phyloP scores from a whole-genome alignment of 2,113 vertebrate species.

The Otocyon megalotis region DNA sequence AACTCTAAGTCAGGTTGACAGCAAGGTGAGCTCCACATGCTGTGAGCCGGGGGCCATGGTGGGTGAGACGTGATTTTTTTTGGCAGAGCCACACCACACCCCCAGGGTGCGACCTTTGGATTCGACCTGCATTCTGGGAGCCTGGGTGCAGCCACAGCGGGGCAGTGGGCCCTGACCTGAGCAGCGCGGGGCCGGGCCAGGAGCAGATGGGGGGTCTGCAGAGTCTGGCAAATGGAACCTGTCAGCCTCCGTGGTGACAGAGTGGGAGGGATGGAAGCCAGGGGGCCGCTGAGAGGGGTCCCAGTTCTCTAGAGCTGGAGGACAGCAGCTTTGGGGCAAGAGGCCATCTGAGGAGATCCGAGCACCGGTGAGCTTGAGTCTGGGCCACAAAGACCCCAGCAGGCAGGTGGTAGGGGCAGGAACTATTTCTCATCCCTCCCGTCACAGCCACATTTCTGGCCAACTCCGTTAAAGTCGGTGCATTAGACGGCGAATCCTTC shows the following conservation, averaged over 20 bases:
- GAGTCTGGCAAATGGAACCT: fast-evolving
- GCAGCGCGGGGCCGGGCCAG: fast-evolving
- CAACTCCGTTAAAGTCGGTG: not conserved
- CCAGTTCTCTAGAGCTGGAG: not conserved
- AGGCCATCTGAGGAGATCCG: not conserved
- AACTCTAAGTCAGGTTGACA: not conserved
- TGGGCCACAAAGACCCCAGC: not conserved
- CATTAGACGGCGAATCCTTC: fast-evolving
- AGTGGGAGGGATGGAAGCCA: not conserved
- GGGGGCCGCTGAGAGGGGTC: not conserved
- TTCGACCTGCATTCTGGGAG: fast-evolving
- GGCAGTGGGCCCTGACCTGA: too few species aligned
- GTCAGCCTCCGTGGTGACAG: fast-evolving
- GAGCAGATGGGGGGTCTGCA: not conserved
- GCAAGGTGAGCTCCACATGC: not conserved
- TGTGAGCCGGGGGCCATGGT: not conserved
- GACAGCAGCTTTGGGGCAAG: not conserved
- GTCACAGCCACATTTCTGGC: too few species aligned
- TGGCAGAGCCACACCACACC: not conserved
- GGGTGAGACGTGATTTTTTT: fast-evolving
- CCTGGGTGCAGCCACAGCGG: fast-evolving
- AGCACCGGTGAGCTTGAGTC: not conserved
- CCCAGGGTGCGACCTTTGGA: fast-evolving
- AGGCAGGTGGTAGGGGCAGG: not conserved
- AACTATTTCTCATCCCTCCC: fast-evolving